phyloP scores from a whole-genome alignment of 2,888 invertebrate genomes.

The Tupiocoris notatus region DNA sequence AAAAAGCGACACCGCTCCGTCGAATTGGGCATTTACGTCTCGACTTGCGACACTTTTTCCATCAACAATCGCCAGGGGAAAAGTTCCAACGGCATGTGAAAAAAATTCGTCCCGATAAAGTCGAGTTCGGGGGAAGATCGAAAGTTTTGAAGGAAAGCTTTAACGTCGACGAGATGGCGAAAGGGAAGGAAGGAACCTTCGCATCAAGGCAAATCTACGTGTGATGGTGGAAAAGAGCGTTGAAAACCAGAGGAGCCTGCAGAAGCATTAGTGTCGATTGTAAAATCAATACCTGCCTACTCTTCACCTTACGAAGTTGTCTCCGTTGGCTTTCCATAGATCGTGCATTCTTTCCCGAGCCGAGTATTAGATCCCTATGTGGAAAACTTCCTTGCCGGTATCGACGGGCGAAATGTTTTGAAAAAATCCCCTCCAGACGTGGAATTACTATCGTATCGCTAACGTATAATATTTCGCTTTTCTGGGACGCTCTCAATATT shows the following conservation, averaged over 20 bases:
- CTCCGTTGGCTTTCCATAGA: background rate
- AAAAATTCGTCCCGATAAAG: background rate
- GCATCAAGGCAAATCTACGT: slow-evolving; percentile 26
- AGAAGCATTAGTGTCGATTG: slow-evolving; percentile 31
- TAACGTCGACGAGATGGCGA: background rate
- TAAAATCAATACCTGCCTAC: slow-evolving; percentile 16
- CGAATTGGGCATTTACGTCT: no score
- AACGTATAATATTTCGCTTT: slow-evolving; percentile 15
- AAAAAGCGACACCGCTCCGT: no score
- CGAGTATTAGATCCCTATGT: background rate
- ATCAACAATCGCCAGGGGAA: no score
- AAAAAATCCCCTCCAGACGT: background rate
- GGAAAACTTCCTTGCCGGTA: background rate
- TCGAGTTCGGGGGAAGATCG: background rate
- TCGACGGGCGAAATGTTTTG: background rate
- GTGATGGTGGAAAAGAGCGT: background rate
- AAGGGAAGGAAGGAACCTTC: background rate
- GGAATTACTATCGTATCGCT: slow-evolving; percentile 25
- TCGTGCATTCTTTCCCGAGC: background rate
- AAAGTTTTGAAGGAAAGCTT: background rate
- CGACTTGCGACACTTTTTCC: no score
- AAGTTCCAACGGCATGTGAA: no score
- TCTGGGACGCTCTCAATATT: slow-evolving; percentile 7
- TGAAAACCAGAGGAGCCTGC: slow-evolving; percentile 10
- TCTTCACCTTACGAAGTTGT: background rate